phyloP scores from a whole-genome alignment of 2,888 invertebrate species.

The Formica aserva region DNA sequence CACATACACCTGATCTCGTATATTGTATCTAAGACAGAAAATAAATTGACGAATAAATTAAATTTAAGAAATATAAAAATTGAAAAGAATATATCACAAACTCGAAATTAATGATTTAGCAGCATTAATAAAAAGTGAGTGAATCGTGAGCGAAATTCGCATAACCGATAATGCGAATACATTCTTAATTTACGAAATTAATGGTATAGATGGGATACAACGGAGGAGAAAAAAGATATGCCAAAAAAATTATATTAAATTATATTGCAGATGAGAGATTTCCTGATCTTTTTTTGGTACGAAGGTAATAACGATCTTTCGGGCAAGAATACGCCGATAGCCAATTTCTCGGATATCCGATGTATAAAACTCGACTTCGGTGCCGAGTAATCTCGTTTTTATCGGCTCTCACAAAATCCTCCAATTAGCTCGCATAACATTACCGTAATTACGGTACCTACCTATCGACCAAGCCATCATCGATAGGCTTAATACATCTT shows the following conservation, averaged over 20 bases:
- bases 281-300: constrained; percentile 61
- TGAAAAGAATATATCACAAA: neutral
- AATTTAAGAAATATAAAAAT: neutral
- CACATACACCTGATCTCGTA: neutral
- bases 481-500: constrained; percentile 77
- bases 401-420: constrained; percentile 80
- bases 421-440: constrained; percentile 84
- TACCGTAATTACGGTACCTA: constrained; percentile 81
- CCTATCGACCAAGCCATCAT: constrained; percentile 69
- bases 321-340: constrained; percentile 72
- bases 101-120: neutral
- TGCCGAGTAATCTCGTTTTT: constrained; percentile 81
- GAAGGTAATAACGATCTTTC: constrained; percentile 64
- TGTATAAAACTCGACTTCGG: constrained; percentile 70
- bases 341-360: constrained; percentile 79
- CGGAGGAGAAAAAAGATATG: constrained; percentile 4
- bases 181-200: constrained; percentile 50
- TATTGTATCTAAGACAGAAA: neutral
- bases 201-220: neutral
- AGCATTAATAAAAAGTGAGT: neutral
- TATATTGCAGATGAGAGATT: constrained; percentile 67
- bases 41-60: neutral
- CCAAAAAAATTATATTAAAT: constrained; percentile 61
- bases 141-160: constrained; percentile 1
- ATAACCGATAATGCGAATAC: constrained; percentile 51